Conservation (phyloP, 37 sponge, comb jelly and placozoan genomes). For the Ephydatia muelleri region DNA sequence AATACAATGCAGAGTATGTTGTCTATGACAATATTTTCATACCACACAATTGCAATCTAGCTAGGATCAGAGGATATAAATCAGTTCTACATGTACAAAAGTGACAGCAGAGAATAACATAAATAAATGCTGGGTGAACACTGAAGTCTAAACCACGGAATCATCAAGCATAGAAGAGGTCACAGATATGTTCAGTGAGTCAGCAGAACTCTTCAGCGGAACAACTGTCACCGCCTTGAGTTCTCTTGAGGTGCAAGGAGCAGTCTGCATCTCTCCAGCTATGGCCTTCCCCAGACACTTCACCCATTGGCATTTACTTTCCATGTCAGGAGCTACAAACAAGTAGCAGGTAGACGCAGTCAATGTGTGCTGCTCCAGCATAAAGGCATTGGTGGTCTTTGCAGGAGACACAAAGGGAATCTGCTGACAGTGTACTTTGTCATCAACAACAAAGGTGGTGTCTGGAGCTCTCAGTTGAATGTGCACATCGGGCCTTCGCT, state of each 20-base stretch:
- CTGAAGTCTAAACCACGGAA: not conserved
- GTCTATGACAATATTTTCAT: no score
- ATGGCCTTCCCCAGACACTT: constrained; percentile 21
- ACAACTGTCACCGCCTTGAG: constrained; percentile 31
- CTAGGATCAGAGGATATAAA: no score
- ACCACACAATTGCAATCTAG: no score
- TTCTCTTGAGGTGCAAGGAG: not conserved
- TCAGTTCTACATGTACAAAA: no score
- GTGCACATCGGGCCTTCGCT: not conserved
- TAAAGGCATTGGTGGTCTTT: constrained; percentile 17
- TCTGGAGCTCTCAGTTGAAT: not conserved
- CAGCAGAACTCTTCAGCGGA: constrained; percentile 10
- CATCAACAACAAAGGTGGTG: not conserved
- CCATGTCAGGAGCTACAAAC: not conserved
- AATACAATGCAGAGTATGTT: no score
- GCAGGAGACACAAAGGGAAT: constrained; percentile 1
- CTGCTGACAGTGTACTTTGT: not conserved
- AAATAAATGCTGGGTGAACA: not conserved
- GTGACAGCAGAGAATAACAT: not conserved
- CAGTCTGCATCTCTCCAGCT: not conserved
- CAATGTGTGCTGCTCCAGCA: constrained; percentile 2
- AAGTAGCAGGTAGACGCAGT: not conserved
- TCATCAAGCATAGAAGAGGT: constrained; percentile 20
- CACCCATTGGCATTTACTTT: constrained; percentile 44
- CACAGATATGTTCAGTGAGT: constrained; percentile 6